Conservation (phyloP, 2,113 vertebrate species). For the Platysteira castanea region DNA sequence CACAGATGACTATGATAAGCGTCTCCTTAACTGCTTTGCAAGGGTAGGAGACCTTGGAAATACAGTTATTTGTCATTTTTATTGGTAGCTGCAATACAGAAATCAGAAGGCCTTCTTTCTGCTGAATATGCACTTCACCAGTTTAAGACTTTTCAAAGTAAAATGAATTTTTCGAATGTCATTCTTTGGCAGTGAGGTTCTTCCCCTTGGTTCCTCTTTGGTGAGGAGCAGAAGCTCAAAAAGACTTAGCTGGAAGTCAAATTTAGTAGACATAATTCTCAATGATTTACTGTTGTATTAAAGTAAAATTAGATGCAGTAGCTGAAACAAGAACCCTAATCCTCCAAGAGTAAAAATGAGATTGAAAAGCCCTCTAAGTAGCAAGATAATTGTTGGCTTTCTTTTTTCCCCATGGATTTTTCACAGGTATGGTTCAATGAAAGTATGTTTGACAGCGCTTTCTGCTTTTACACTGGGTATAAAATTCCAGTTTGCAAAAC, state of each 20-base stretch:
- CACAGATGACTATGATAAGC: conserved; percentile 80
- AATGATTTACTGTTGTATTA: not conserved
- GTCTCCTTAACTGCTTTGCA: conserved; percentile 79
- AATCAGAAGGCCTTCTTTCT: not conserved
- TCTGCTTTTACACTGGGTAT: conserved; percentile 77
- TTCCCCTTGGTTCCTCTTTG: not conserved
- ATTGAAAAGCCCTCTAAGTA: not conserved
- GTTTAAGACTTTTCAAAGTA: not conserved
- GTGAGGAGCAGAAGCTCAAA: not conserved
- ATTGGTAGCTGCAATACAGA: not conserved
- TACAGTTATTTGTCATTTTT: not conserved
- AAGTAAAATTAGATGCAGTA: not conserved
- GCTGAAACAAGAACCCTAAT: not conserved
- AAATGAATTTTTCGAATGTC: not conserved
- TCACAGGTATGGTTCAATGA: conserved; percentile 78
- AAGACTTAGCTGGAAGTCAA: not conserved
- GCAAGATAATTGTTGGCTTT: not conserved
- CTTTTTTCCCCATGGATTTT: not conserved
- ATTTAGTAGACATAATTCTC: not conserved
- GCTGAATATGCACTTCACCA: not conserved
- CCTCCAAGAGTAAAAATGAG: not conserved
- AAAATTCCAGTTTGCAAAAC: conserved; percentile 76
- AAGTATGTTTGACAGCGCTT: conserved; percentile 69
- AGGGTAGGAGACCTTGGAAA: conserved; percentile 63
- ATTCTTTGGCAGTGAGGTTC: not conserved